Base-by-base conservation (phyloP, 2,888 invertebrate species). In the Muschampia plurimacula region DNA sequence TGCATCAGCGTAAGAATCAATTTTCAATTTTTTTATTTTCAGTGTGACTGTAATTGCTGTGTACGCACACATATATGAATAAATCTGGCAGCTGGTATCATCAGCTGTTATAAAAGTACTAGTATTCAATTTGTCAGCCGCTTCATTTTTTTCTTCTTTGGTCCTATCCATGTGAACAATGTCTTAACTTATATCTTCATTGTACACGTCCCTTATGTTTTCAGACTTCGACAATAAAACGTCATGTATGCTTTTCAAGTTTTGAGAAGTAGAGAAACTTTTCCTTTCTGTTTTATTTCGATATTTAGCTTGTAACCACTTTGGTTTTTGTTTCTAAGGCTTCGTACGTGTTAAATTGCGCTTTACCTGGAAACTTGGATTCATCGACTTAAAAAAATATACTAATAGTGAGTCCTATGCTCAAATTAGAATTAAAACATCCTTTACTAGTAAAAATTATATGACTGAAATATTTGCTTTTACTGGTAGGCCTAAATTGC, bases 351-450 rank as follows among this genome's bases (percentile, higher is more conserved):
- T 68, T 59, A 69, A 59, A 71, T 76, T 79, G 78, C 77, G 72
- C 69, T 77, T 81, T 73, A 78, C 77, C 65, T 76, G 78, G 77
- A 80, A 77, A 80, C 76, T 77, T 77, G 78, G 76, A 84, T 84
- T 88, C 88, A 89, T 87, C 86, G 87, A 91, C 83, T 83, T 80
- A 85, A 91, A 92, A 91, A 91, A 92, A 92, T 92, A 92, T 83
- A 85, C 78, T 80, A 77, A 84, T 83, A 86, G 81, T 83, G 80
- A 87, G 84, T 86, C 83, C 79, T 84, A 86, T 84, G 93, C 93
- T 93, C 93, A 93, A 93, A 85, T 88, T 91, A 92, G 86, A 83
- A 74, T 83, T 83, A 84, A 82, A 83, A 78, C 82, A 83, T 84
- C 80, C 79, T 83, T 82, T 86, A 82, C 82, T 84, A 83, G 86